Evolutionary conservation across 2,797 vertebrate genomes (phyloP).

Genomic region (Coregonus suidteri): DNA sequence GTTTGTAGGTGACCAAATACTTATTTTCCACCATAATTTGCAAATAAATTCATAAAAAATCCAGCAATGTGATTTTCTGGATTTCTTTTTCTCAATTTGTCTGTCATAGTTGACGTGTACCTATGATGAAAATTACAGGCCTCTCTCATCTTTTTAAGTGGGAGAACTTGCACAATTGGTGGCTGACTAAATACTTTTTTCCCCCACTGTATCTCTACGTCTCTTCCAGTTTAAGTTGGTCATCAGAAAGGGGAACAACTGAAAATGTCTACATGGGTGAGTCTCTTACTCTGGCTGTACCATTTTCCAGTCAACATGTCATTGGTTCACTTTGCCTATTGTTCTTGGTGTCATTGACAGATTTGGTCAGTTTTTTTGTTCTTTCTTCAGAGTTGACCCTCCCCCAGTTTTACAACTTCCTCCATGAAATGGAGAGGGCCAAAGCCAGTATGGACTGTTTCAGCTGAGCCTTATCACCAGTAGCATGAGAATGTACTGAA

Average conservation of each 20-base stretch:
- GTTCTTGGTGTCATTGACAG: conserved; percentile 8
- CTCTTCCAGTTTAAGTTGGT: conserved; percentile 87
- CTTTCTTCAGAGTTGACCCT: conserved; percentile 85
- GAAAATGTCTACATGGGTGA: conserved; percentile 92
- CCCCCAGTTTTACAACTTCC: conserved; percentile 96
- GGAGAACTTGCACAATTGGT: too few species aligned
- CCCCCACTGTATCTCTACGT: neutral
- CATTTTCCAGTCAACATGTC: neutral
- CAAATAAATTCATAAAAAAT: too few species aligned
- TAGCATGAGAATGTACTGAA: neutral
- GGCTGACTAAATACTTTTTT: too few species aligned
- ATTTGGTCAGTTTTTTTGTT: conserved; percentile 17
- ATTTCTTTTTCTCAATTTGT: too few species aligned
- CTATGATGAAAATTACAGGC: too few species aligned
- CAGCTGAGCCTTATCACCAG: conserved; percentile 68
- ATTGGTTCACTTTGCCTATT: conserved; percentile 11
- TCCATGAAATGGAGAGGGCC: conserved; percentile 93
- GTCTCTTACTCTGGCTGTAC: conserved; percentile 44
- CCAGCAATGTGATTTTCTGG: too few species aligned
- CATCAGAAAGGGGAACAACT: conserved; percentile 83
- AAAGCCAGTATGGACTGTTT: conserved; percentile 91
- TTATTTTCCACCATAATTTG: too few species aligned
- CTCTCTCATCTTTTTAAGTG: too few species aligned
- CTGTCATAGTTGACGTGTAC: too few species aligned
- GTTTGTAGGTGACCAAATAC: too few species aligned